Percentiles rank a stretch among this genome's conserved stretches.
phyloP scores from a whole-genome alignment of 1,140 invertebrate species.

The Drosophila arizonae region DNA sequence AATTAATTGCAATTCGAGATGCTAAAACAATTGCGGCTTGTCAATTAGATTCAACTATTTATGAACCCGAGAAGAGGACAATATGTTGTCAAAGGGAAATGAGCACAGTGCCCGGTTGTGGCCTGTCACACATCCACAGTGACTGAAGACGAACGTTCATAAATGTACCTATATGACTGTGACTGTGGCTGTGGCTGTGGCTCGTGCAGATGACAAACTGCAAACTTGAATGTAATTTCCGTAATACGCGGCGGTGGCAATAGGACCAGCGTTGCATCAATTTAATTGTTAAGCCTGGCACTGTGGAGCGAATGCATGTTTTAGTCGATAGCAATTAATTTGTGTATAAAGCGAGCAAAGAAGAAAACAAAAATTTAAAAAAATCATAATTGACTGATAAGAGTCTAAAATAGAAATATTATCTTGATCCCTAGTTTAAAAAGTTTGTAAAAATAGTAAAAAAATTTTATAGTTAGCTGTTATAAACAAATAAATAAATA shows the following conservation, averaged over 20 bases:
- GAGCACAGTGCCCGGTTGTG: constrained; percentile 2
- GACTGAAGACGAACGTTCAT: not conserved
- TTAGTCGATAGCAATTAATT: not conserved
- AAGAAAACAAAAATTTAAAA: too few species aligned
- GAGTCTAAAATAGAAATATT: too few species aligned
- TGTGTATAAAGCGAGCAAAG: too few species aligned
- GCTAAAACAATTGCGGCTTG: constrained; percentile 25
- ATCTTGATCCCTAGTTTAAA: too few species aligned
- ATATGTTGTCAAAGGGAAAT: constrained; percentile 62
- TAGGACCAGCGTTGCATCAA: constrained; percentile 62
- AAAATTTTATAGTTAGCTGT: too few species aligned
- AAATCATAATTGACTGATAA: too few species aligned
- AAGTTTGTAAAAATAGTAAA: too few species aligned
- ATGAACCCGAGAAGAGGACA: not conserved
- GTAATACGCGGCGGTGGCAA: constrained; percentile 61
- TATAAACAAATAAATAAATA: too few species aligned
- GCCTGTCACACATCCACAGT: not conserved
- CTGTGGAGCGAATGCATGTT: not conserved
- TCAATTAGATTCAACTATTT: constrained; percentile 46
- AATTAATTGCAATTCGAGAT: constrained; percentile 50
- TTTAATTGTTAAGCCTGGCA: constrained; percentile 66
- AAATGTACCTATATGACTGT: constrained; percentile 14
- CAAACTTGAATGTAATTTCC: constrained; percentile 73
- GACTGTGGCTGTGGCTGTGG: constrained; percentile 1
- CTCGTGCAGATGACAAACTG: constrained; percentile 16